Conservation (phyloP, 2,888 invertebrate genomes). For the Andrena marginata region DNA sequence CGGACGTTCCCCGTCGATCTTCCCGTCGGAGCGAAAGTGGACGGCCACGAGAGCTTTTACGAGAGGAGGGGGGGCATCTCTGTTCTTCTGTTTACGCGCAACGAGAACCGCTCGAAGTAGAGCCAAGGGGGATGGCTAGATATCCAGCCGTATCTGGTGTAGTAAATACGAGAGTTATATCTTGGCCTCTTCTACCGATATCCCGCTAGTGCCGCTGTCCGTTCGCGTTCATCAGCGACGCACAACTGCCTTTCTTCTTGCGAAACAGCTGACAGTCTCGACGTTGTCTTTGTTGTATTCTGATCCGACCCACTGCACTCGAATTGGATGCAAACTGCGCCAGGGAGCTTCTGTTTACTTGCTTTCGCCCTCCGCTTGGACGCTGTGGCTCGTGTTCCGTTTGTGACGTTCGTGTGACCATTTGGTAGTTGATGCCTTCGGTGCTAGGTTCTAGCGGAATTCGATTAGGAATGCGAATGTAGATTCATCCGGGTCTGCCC, state of each 20-base stretch:
- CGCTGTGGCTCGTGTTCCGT: too few relatives aligned
- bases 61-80: conserved; percentile 58
- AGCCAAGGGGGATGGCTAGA: conserved; percentile 42
- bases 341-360: too few relatives aligned
- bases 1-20: conserved; percentile 45
- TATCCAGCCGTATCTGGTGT: conserved; percentile 70
- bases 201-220: conserved; percentile 3
- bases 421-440: too few relatives aligned
- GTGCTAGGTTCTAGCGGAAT: neutral
- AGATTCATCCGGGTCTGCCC: neutral
- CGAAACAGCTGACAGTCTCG: too few relatives aligned
- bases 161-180: conserved; percentile 78
- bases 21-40: conserved; percentile 41
- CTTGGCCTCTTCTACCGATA: conserved; percentile 49
- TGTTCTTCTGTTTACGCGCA: conserved; percentile 72
- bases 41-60: conserved; percentile 62
- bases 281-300: neutral
- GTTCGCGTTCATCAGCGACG: conserved; percentile 31
- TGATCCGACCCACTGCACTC: neutral
- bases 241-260: conserved; percentile 2
- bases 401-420: too few relatives aligned
- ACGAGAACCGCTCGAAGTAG: conserved; percentile 47
- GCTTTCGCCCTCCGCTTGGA: too few relatives aligned
- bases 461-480: neutral
- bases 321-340: too few relatives aligned